These are phyloP conservation scores for Epizoanthus fatuus DNA, from an alignment of 92 coral and sea anemone genomes.

Conservation along the genomic window DNA sequence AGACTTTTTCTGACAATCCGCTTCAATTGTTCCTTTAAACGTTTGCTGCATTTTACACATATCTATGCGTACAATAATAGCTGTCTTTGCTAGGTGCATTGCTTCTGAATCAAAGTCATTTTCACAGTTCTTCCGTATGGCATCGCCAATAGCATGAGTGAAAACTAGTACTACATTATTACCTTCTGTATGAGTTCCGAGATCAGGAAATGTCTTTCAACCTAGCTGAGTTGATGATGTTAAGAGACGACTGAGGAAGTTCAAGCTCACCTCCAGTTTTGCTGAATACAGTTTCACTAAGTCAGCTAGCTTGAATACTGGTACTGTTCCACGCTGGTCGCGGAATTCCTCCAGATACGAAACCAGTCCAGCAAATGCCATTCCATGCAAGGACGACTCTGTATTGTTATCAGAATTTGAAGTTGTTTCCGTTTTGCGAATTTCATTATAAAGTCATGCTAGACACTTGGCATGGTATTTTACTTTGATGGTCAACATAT, in stretches of 20 bases:
- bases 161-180: slow-evolving; percentile 28
- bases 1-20: slow-evolving; percentile 37
- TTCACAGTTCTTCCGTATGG: slow-evolving; percentile 42
- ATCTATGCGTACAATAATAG: slow-evolving; percentile 57
- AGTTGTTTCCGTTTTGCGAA: slow-evolving; percentile 22
- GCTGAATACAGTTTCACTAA: slow-evolving; percentile 52
- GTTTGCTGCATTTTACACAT: slow-evolving; percentile 12
- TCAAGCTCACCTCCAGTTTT: slow-evolving; percentile 48
- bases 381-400: slow-evolving; percentile 54
- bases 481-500: slow-evolving; percentile 68
- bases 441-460: slow-evolving; percentile 59
- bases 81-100: slow-evolving; percentile 57
- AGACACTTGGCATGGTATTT: slow-evolving; percentile 69
- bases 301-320: slow-evolving; percentile 56
- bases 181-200: slow-evolving; percentile 51
- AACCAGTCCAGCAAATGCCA: slow-evolving; percentile 65
- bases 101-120: slow-evolving; percentile 64
- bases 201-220: slow-evolving; percentile 55
- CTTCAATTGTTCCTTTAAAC: slow-evolving; percentile 55
- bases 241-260: slow-evolving; percentile 4
- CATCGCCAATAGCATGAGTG: slow-evolving; percentile 47
- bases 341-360: slow-evolving; percentile 60
- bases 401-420: slow-evolving; percentile 20
- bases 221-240: slow-evolving; percentile 54
- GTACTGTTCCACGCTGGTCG: slow-evolving; percentile 26